phyloP scores from a whole-genome alignment of 2,113 vertebrate species.

The Otocyon megalotis region DNA sequence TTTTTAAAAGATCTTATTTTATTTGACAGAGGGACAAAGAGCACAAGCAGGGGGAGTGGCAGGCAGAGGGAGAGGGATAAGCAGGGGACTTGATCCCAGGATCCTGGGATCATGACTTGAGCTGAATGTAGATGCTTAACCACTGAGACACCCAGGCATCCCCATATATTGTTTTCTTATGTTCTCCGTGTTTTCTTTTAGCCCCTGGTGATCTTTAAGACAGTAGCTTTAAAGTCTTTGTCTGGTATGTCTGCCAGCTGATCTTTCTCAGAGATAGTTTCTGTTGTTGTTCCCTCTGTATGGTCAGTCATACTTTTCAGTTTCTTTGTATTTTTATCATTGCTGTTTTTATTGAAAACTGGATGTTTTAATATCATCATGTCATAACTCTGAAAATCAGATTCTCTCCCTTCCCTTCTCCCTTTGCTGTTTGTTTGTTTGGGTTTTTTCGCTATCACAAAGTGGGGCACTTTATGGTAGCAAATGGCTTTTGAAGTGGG shows the following conservation, averaged over 20 bases:
- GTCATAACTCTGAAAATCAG: background rate
- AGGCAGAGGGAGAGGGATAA: too few relatives aligned
- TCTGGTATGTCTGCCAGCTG: background rate
- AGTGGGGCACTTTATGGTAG: background rate
- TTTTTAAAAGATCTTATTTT: too few relatives aligned
- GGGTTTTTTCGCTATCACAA: background rate
- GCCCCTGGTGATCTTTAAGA: background rate
- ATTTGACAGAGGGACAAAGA: too few relatives aligned
- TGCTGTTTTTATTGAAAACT: background rate
- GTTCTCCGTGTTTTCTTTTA: background rate
- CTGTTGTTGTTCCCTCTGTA: background rate
- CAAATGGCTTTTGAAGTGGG: background rate
- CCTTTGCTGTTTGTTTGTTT: background rate
- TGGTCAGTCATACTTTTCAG: background rate
- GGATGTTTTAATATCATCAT: background rate
- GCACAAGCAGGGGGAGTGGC: too few relatives aligned
- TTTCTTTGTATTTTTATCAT: background rate
- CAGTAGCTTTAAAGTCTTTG: background rate
- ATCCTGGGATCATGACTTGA: too few relatives aligned
- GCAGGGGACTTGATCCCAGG: too few relatives aligned
- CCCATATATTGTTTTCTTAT: background rate
- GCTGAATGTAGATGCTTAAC: too few relatives aligned
- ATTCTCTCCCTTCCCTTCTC: background rate
- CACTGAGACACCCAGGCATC: too few relatives aligned
- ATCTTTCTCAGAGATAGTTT: background rate